Evolutionary conservation across 2,888 invertebrate species (phyloP).

Genomic region (Cataglyphis albicans): DNA sequence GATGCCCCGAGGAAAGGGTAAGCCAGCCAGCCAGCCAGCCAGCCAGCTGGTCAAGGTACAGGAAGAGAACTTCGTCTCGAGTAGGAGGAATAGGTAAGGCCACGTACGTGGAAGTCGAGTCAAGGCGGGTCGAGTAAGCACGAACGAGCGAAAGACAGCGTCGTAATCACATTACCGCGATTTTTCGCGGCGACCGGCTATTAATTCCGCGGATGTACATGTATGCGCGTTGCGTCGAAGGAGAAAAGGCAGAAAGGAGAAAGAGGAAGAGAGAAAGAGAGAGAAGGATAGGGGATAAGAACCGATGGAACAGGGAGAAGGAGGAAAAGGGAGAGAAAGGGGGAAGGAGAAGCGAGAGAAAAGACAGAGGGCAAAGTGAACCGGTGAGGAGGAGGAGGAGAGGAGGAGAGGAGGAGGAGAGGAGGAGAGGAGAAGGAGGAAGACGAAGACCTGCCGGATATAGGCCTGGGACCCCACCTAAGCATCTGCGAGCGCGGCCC

Average conservation of each 20-base stretch:
- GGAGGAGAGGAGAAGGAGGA: slow-evolving; percentile 44
- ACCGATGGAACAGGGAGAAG: slow-evolving; percentile 30
- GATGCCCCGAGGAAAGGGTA: slow-evolving; percentile 56
- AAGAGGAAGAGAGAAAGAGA: slow-evolving; percentile 17
- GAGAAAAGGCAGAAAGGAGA: slow-evolving; percentile 46
- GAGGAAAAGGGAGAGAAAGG: slow-evolving; percentile 45
- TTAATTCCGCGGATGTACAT: slow-evolving; percentile 83
- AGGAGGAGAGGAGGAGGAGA: slow-evolving; percentile 14
- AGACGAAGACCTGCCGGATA: slow-evolving; percentile 68
- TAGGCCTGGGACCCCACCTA: slow-evolving; percentile 81
- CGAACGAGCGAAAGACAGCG: slow-evolving; percentile 83
- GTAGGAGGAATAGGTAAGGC: slow-evolving; percentile 70
- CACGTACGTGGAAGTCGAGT: slow-evolving; percentile 74
- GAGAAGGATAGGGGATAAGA: slow-evolving; percentile 34
- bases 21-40: slow-evolving; percentile 7
- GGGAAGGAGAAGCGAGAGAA: slow-evolving; percentile 36
- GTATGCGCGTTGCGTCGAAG: slow-evolving; percentile 68
- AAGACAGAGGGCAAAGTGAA: slow-evolving; percentile 19
- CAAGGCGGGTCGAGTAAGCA: slow-evolving; percentile 76
- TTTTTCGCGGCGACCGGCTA: slow-evolving; percentile 83
- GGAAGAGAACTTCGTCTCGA: slow-evolving; percentile 66
- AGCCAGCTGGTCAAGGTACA: slow-evolving; percentile 59
- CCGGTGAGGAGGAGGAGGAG: not conserved
- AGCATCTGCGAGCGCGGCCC: slow-evolving; percentile 79
- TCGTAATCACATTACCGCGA: slow-evolving; percentile 84